Conservation (phyloP, 1,140 invertebrate species). For the Platyscapa corneri region DNA sequence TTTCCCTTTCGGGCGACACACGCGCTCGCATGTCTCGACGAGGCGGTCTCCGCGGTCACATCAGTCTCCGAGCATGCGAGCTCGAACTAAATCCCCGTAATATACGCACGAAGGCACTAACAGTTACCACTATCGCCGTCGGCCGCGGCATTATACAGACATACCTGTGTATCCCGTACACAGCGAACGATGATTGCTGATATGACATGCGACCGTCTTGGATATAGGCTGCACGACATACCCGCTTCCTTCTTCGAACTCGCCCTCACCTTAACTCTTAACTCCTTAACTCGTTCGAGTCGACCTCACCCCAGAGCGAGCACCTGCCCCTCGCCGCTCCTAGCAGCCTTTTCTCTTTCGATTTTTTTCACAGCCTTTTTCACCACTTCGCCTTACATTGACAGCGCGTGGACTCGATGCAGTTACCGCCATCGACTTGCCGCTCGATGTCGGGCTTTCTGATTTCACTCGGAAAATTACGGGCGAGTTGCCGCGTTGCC, state of each 20-base stretch:
- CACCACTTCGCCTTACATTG: not conserved
- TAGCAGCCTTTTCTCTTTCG: conserved; percentile 22
- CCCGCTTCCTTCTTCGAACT: conserved; percentile 52
- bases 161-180: conserved; percentile 67
- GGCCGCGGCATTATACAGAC: conserved; percentile 67
- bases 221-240: conserved; percentile 69
- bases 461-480: not conserved
- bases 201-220: conserved; percentile 74
- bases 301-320: not conserved
- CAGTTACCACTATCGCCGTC: conserved; percentile 64
- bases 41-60: conserved; percentile 74
- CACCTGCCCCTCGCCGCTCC: conserved; percentile 8
- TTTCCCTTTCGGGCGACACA: conserved; percentile 51
- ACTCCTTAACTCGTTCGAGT: too few relatives aligned
- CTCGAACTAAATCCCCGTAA: conserved; percentile 69
- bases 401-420: not conserved
- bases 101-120: conserved; percentile 63
- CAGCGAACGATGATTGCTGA: conserved; percentile 71
- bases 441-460: not conserved
- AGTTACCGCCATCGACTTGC: not conserved
- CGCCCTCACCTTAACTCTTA: conserved; percentile 30
- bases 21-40: conserved; percentile 71
- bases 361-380: conserved; percentile 17
- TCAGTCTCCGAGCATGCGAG: conserved; percentile 74
- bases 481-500: not conserved